Conservation (phyloP, 2,888 invertebrate genomes). For the Anaspis maculata region DNA sequence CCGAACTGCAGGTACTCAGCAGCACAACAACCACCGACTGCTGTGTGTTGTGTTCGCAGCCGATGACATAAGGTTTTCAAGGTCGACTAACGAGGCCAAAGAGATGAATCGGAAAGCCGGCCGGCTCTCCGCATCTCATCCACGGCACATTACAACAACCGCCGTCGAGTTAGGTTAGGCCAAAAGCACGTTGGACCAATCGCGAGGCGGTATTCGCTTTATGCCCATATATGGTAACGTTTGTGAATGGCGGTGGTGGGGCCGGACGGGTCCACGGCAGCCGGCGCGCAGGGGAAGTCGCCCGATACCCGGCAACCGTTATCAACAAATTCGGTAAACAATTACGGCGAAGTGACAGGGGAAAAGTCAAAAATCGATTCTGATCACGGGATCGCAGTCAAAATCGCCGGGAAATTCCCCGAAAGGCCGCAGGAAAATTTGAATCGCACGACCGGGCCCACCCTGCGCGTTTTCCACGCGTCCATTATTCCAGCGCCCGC, state of each 20-base stretch:
- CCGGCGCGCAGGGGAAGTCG: constrained; percentile 29
- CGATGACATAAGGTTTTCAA: constrained; percentile 35
- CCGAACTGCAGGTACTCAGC: too few species aligned
- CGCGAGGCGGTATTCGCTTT: constrained; percentile 55
- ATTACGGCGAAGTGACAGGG: background rate
- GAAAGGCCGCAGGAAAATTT: constrained; percentile 22
- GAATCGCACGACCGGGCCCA: constrained; percentile 26
- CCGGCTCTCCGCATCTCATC: too few species aligned
- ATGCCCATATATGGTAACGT: constrained; percentile 79
- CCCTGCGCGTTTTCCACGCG: constrained; percentile 27
- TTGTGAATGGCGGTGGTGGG: constrained; percentile 52
- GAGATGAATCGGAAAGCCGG: constrained; percentile 29
- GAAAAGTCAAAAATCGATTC: too few species aligned
- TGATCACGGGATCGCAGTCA: too few species aligned
- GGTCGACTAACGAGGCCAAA: constrained; percentile 36
- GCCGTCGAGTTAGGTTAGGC: constrained; percentile 19
- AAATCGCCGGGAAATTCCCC: constrained; percentile 4
- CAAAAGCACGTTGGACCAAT: constrained; percentile 50
- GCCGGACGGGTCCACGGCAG: constrained; percentile 40
- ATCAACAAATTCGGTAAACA: constrained; percentile 8
- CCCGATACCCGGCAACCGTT: constrained; percentile 3
- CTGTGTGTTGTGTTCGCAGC: too few species aligned
- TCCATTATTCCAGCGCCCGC: constrained; percentile 24
- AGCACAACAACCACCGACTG: too few species aligned
- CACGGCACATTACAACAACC: constrained; percentile 9